phyloP scores from a whole-genome alignment of 2,113 vertebrate species.

The Carollia perspicillata region DNA sequence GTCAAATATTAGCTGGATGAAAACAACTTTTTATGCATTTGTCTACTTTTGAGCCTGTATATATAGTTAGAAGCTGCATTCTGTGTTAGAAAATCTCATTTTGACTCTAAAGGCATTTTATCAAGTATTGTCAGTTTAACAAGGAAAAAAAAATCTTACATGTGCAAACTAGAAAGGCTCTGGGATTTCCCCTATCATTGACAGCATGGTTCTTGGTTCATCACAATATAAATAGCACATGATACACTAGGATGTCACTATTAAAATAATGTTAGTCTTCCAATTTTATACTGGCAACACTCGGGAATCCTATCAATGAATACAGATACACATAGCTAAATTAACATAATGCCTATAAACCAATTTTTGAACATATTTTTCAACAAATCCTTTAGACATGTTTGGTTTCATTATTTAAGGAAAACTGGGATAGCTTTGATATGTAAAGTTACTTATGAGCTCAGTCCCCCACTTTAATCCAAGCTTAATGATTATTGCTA shows the following conservation, averaged over 20 bases:
- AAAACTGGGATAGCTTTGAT: neutral
- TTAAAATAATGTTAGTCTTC: constrained; percentile 41
- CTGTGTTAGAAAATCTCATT: neutral
- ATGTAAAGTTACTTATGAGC: neutral
- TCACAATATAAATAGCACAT: constrained; percentile 23
- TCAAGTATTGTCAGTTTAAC: neutral
- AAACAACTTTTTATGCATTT: neutral
- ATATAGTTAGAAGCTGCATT: constrained; percentile 8
- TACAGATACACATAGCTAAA: constrained; percentile 23
- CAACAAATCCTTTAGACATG: neutral
- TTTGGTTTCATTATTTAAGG: constrained; percentile 29
- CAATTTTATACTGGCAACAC: constrained; percentile 39
- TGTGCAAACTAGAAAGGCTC: constrained; percentile 34
- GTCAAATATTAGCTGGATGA: constrained; percentile 2
- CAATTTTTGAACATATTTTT: constrained; percentile 20
- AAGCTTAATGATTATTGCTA: constrained; percentile 12
- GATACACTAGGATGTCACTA: constrained; percentile 35
- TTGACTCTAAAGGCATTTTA: constrained; percentile 38
- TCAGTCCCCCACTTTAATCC: constrained; percentile 5
- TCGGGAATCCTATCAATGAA: constrained; percentile 46
- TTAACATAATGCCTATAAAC: constrained; percentile 22
- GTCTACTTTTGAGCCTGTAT: neutral
- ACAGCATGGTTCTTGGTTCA: constrained; percentile 17
- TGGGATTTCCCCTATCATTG: constrained; percentile 22
- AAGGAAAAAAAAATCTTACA: neutral